Evolutionary conservation across 2,113 vertebrate species (phyloP), one percentile per base, ranked within the genome.

Genomic region (Chloroceryle aenea): DNA sequence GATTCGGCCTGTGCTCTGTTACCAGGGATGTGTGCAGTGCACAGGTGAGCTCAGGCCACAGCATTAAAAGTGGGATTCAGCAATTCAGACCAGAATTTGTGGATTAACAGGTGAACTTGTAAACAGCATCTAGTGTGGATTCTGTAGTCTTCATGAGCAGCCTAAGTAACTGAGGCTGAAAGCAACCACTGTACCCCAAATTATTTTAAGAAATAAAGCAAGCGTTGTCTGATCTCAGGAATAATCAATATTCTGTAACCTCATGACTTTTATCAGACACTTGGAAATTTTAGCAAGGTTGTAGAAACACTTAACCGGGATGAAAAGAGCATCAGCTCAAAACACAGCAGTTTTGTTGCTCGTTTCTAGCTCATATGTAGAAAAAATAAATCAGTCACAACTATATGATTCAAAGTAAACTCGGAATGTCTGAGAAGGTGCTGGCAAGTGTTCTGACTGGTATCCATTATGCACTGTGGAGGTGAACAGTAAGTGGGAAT

Each of bases 291-390:
- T 53, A 38, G 36, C n/a, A 38, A 91, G 71, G 47, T 4, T 48
- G n/a, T 18, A 74, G 27, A 59, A 91, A 86, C 1, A 4, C 23
- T 48, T 55, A 30, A 19, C 8, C 42, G 45, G 6, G n/a, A 69
- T 42, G 59, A 63, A 83, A 88, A 74, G 32, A 42, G 22, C 30
- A 68, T 14, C 58, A 89, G 10, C 27, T 32, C 52, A 30, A 76
- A 58, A 4, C 29, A 27, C 40, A 36, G 68, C 29, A 45, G n/a
- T 89, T 74, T 42, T 71, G 11, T 26, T 55, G 43, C 19, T 72
- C 0, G 0, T n/a, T 89, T 36, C 59, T 45, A 75, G 74, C 34
- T 63, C 8, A 0, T 4, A 25, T 5, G 15, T 61, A 38, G 34
- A 66, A 69, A 64, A 34, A 67, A 25, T 16, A 38, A 74, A 79